phyloP scores from a whole-genome alignment of 1,140 invertebrate genomes.

The Delia radicum region DNA sequence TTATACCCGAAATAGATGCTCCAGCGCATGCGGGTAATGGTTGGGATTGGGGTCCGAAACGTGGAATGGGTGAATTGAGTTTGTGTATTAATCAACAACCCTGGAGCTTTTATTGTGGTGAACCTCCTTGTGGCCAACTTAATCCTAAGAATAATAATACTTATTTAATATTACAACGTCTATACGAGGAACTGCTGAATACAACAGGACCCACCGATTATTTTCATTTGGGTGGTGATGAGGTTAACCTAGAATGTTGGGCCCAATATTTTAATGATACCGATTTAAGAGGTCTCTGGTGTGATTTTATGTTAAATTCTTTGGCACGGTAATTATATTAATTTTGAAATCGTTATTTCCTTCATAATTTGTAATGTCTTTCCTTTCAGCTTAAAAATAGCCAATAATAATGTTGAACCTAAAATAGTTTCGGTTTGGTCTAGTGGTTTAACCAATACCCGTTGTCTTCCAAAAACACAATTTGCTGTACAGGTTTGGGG shows the following conservation, averaged over 20 bases:
- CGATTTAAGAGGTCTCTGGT: conserved; percentile 75
- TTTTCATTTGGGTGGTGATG: conserved; percentile 83
- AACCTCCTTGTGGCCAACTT: conserved; percentile 81
- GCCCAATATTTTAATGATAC: conserved; percentile 71
- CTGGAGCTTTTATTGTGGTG: conserved; percentile 75
- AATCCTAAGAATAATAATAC: conserved; percentile 77
- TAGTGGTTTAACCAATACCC: conserved; percentile 72
- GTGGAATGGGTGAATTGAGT: conserved; percentile 68
- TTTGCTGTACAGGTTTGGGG: conserved; percentile 75
- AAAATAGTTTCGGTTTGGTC: conserved; percentile 75
- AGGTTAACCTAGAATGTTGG: conserved; percentile 78
- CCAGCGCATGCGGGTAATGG: conserved; percentile 80
- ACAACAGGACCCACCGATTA: conserved; percentile 67
- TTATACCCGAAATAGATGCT: conserved; percentile 71
- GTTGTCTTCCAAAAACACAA: conserved; percentile 65
- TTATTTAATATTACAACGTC: conserved; percentile 67
- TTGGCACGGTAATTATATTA: conserved; percentile 54
- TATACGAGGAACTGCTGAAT: conserved; percentile 69
- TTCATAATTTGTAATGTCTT: neutral
- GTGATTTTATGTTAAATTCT: conserved; percentile 70
- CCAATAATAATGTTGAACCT: conserved; percentile 65
- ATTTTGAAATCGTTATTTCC: too few relatives aligned
- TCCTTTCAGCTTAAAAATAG: conserved; percentile 58
- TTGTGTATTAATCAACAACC: conserved; percentile 75
- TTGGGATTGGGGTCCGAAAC: conserved; percentile 73